These are phyloP conservation scores for Patella depressa DNA, from an alignment of 2,888 invertebrate species.

Conservation along the genomic window DNA sequence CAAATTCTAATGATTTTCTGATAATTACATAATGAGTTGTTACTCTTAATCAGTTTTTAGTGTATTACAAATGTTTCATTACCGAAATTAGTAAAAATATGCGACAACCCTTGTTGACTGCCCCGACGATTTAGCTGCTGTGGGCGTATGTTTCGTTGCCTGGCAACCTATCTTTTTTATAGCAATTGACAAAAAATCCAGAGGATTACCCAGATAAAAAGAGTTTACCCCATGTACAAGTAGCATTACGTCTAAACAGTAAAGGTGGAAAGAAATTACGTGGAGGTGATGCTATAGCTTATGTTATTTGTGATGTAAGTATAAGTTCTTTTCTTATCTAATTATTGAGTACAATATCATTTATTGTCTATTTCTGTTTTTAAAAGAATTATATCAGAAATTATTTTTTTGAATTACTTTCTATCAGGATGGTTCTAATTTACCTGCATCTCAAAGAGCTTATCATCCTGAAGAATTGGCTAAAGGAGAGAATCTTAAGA, in stretches of 20 bases:
- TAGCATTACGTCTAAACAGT: slow-evolving; percentile 89
- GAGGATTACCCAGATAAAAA: slow-evolving; percentile 90
- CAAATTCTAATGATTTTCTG: too few species aligned
- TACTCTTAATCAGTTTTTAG: too few species aligned
- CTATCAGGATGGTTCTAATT: slow-evolving; percentile 72
- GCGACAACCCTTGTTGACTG: too few species aligned
- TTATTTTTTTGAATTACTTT: slow-evolving; percentile 11
- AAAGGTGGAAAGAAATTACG: slow-evolving; percentile 82
- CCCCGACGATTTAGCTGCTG: too few species aligned
- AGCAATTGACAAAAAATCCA: slow-evolving; percentile 93
- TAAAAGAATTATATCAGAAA: neutral
- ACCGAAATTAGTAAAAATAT: too few species aligned
- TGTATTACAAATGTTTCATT: too few species aligned
- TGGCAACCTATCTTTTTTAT: too few species aligned
- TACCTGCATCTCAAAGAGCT: slow-evolving; percentile 88
- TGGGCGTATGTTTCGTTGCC: too few species aligned
- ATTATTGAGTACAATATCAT: neutral
- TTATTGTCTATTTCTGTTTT: neutral
- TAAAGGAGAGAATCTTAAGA: slow-evolving; percentile 68
- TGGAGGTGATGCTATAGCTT: slow-evolving; percentile 95
- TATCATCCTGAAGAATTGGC: slow-evolving; percentile 89
- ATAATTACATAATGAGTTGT: too few species aligned
- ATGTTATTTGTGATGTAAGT: slow-evolving; percentile 87
- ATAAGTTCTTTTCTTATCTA: neutral
- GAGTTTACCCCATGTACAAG: slow-evolving; percentile 88